Evolutionary conservation across 1,140 invertebrate genomes (phyloP).

Genomic region (Zophobas morio): DNA sequence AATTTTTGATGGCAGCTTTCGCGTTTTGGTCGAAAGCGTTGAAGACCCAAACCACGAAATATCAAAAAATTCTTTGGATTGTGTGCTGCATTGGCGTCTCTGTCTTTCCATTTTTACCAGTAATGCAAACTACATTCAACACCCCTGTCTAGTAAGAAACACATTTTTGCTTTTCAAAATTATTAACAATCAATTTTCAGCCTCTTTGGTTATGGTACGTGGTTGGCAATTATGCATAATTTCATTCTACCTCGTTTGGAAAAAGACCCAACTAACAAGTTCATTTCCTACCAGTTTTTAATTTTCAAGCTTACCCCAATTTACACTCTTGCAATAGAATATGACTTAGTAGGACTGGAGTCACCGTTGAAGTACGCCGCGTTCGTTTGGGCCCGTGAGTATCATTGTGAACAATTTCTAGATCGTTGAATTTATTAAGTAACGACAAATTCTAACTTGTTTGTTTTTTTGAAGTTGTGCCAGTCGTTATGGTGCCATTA

Average conservation of each 20-base stretch:
- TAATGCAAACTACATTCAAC: conserved; percentile 61
- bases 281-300: neutral
- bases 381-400: conserved; percentile 3
- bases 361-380: conserved; percentile 54
- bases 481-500: conserved; percentile 55
- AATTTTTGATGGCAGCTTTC: conserved; percentile 2
- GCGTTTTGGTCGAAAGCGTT: conserved; percentile 48
- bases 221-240: conserved; percentile 41
- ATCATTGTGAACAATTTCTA: neutral
- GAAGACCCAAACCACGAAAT: conserved; percentile 31
- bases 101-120: conserved; percentile 59
- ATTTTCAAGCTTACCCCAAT: conserved; percentile 46
- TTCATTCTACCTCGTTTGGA: conserved; percentile 31
- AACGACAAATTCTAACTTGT: too few relatives aligned
- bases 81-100: conserved; percentile 52
- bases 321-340: conserved; percentile 54
- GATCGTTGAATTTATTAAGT: neutral
- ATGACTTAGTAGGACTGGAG: conserved; percentile 44
- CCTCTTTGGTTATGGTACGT: conserved; percentile 53
- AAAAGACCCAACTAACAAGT: neutral
- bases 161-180: neutral
- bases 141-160: conserved; percentile 55
- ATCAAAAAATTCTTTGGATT: conserved; percentile 58
- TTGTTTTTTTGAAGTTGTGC: conserved; percentile 52
- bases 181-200: conserved; percentile 33